Base-by-base conservation (phyloP, 2,797 vertebrate genomes). In the Craterocephalus amniculus region DNA sequence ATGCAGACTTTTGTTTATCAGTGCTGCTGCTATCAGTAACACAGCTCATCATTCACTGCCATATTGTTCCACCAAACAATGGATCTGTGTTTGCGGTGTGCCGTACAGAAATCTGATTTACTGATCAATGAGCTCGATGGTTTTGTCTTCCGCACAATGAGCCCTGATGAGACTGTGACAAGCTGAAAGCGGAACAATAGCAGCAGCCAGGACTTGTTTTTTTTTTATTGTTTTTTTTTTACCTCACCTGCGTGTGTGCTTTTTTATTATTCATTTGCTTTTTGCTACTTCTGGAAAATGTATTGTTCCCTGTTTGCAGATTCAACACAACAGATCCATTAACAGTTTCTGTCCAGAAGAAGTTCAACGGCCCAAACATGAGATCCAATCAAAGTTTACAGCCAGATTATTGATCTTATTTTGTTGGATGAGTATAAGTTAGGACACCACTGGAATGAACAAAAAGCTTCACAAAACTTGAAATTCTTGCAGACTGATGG, bases 31-130 rank as follows among this genome's bases (percentile, higher is more conserved):
- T 80, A 86, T 87, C 86, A 72, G 73, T 79, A 80, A 79, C 86
- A 75, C 82, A 48, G 79, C 84, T 81, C 90, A 88, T 91, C 87
- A 77, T 87, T 89, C 87, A 85, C 78, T 76, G 84, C 52, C 87
- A 83, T 55, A 84, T 89, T 89, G 85, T 89, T 76, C 76, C 70
- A 20, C 63, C 81, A 72, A 81, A 90, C 87, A 91, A 89, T 86
- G 83, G 72, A 79, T 73, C 31, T 67, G 72, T 83, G 86, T 88
- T 81, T 38, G 72, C 65, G 31, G 68, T 54, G 29, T 49, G 72
- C 68, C 0, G 26, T 45, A 75, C 81, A 82, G 55, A 75, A 87
- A 87, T 88, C 86, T 83, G 82, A 86, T 87, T 85, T 63, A 58
- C 59, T 43, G 74, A 89, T 91, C 84, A 79, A 88, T 78, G 63